Percentiles rank a stretch among this genome's conserved stretches.
These are phyloP conservation scores for Callorhinus ursinus DNA, from an alignment of 2,113 vertebrate species.

Conservation along the genomic window DNA sequence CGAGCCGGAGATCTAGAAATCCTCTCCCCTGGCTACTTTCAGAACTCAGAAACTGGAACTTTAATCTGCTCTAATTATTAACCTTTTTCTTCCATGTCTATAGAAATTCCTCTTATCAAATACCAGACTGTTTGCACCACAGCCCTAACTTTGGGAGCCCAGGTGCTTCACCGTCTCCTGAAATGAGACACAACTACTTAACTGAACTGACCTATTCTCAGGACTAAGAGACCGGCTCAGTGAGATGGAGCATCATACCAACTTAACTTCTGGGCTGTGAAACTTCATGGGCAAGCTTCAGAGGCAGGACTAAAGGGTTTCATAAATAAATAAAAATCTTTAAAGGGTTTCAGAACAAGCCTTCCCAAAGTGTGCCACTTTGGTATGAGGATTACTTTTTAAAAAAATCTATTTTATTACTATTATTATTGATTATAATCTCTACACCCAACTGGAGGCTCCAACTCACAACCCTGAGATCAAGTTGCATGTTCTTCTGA, in stretches of 20 bases:
- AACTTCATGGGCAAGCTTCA: neutral
- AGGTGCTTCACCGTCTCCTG: neutral
- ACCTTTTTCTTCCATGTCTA: neutral
- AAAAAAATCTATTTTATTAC: neutral
- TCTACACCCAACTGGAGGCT: neutral
- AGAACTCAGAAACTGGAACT: neutral
- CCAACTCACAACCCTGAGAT: neutral
- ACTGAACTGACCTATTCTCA: neutral
- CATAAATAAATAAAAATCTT: no score
- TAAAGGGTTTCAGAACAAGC: neutral
- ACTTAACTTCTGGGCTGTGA: neutral
- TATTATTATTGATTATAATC: neutral
- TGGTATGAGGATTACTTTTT: neutral
- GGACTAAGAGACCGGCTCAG: neutral
- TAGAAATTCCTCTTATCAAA: neutral
- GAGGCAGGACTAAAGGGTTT: neutral
- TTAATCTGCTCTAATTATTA: neutral
- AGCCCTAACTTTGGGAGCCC: neutral
- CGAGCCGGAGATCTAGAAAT: neutral
- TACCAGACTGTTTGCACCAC: neutral
- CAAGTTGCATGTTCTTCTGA: neutral
- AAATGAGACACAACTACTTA: neutral
- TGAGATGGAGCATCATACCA: neutral
- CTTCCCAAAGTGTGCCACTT: neutral
- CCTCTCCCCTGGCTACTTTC: neutral